Evolutionary conservation across 2,888 invertebrate species (phyloP), one percentile per base, ranked within the genome.

Genomic region (Drosophila mercatorum): DNA sequence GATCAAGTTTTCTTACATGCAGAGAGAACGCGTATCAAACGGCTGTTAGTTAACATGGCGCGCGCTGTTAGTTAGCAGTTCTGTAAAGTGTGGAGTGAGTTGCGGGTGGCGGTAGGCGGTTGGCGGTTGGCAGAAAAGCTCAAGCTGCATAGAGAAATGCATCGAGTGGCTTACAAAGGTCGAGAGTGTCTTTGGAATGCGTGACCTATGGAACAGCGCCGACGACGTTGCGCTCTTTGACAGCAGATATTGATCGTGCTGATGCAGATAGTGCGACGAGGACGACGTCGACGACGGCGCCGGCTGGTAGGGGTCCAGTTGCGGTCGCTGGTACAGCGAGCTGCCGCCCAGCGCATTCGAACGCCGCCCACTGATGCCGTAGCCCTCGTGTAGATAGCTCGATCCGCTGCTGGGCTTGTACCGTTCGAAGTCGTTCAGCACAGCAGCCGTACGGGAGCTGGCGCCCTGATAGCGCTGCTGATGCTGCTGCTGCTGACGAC

Each of bases 131-230:
- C 69, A 64, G 68, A 14, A 63, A 63, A 76, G 71, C 66, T 67
- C 76, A 76, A 69, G 56, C 63, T 55, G 81, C 68, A 65, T 53
- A 44, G 28, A 59, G 66, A 44, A 68, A 64, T 70, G 69, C 56
- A 49, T 64, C 72, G 57, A 68, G 47, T 72, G 80, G 91, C 93
- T 93, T 93, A 93, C 93, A 92, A 93, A 93, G 88, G 93, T 91
- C 85, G 92, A 91, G 77, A 92, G 91, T 81, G 91, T 91, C 91
- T 92, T 93, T 92, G 93, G 93, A 92, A 93, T 93, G 92, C 93
- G 93, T 87, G 93, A 93, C 90, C 92, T 92, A 86, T 92, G 89
- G 93, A 94, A 92, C 94, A 94, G 93, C 91, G 93, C 91, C 92
- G 94, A 90, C 93, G 94, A 91, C 57, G 92, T 91, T 73, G 92